Percentiles rank a stretch among this genome's conserved stretches.
phyloP scores from a whole-genome alignment of 2,113 vertebrate species.

The Coptodon rendalli region DNA sequence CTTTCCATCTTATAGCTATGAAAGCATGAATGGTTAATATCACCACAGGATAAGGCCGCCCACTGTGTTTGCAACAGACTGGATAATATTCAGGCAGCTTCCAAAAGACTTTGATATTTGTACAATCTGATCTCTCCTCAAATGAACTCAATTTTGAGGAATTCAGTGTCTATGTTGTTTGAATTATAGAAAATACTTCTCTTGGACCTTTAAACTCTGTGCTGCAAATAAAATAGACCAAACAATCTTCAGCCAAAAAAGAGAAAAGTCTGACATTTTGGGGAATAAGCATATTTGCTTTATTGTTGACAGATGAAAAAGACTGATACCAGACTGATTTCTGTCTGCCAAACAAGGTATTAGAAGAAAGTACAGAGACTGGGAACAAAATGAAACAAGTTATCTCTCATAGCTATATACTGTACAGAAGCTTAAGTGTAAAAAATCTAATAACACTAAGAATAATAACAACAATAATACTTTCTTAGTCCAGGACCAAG shows the following conservation, averaged over 20 bases:
- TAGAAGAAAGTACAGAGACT: not conserved
- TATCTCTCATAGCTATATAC: not conserved
- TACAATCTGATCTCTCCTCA: not conserved
- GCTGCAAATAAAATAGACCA: not conserved
- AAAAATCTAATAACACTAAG: not conserved
- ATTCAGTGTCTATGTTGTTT: not conserved
- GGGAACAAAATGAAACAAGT: not conserved
- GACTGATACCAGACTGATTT: not conserved
- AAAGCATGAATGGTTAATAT: slow-evolving; percentile 19
- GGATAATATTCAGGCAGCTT: slow-evolving; percentile 1
- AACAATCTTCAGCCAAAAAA: not conserved
- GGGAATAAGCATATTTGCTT: not conserved
- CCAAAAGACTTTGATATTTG: not conserved
- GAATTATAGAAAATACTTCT: not conserved
- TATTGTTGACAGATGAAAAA: not conserved
- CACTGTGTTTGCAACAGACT: not conserved
- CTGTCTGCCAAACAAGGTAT: not conserved
- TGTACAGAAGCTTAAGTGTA: not conserved
- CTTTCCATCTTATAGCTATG: not conserved
- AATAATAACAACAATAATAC: not conserved
- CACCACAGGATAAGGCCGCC: not conserved
- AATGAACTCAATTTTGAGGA: not conserved
- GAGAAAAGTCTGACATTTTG: not conserved
- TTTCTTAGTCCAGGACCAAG: not conserved
- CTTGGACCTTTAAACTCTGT: not conserved